Base-by-base conservation (phyloP, 2,797 vertebrate genomes). In the Allobates femoralis region DNA sequence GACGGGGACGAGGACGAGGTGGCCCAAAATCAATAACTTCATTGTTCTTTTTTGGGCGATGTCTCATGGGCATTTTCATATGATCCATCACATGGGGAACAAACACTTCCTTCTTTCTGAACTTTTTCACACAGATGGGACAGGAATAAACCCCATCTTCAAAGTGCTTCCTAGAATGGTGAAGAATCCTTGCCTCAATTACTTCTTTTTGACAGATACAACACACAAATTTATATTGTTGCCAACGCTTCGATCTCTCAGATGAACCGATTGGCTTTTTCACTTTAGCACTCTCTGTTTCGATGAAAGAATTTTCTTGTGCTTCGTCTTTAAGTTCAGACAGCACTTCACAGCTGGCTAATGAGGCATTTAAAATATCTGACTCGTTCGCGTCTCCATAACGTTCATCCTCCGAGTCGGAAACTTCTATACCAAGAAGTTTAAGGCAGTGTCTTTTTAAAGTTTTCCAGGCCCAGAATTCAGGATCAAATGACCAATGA, bases 401-500 rank as follows among this genome's bases (percentile, higher is more conserved):
- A 66, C 93, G 92, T 89, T 92, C 94, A 75, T 98, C 97, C 6
- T 96, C 96, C 0, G 94, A 94, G 89, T 95, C 95, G 30, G 94
- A 95, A 79, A 92, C 94, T 75, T 89, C 95, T 90, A 96, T 93
- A 64, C 98, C 98, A 21, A 99, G 91, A 1, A 98, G 94, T 74
- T 96, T 95, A 81, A 94, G 91, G 89, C 98, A 99, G 83, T 98
- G 97, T 79, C 95, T 92, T 89, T 97, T 99, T 16, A 99, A 94
- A 81, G 97, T 98, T 92, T 99, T 99, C 98, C 98, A 99, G 94
- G 99, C 98, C 98, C 98, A 99, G 92, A 99, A 99, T 90, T 99
- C 98, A 0, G 98, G 98, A 93, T 99, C 98, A 92, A 99, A 98
- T 14, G 96, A 96, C 98, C 98, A 99, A 83, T 97, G 96, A 12